Percentiles rank a stretch among this genome's conserved stretches.
Evolutionary conservation across 2,888 invertebrate genomes (phyloP).

Genomic region (Andrena trimmerana): DNA sequence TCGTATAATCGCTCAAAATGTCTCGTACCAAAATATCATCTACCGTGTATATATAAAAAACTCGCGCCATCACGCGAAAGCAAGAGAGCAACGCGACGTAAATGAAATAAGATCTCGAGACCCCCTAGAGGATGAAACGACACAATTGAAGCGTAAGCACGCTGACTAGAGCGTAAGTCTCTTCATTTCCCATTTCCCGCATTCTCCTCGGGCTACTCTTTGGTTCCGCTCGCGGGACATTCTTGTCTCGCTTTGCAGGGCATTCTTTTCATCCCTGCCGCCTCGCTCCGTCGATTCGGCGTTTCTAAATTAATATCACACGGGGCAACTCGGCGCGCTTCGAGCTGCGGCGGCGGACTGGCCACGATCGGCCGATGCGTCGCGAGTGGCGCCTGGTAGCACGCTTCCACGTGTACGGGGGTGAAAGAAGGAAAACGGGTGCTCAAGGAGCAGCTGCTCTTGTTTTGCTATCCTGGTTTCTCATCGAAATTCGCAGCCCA

Average conservation of each 20-base stretch:
- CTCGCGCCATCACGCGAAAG: conserved; percentile 46
- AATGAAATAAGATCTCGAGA: conserved; percentile 41
- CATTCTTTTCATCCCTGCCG: conserved; percentile 49
- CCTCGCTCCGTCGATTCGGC: not conserved
- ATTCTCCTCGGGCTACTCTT: conserved; percentile 40
- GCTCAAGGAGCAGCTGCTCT: too few relatives aligned
- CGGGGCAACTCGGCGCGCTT: conserved; percentile 7
- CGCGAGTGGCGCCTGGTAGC: not conserved
- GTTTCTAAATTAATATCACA: conserved; percentile 59
- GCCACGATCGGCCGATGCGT: not conserved
- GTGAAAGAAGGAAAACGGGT: too few relatives aligned
- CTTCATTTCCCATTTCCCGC: conserved; percentile 24
- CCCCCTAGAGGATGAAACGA: conserved; percentile 56
- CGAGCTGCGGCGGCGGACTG: not conserved
- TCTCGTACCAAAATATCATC: conserved; percentile 73
- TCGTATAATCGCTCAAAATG: conserved; percentile 60
- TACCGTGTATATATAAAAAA: conserved; percentile 63
- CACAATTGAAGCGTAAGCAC: conserved; percentile 63
- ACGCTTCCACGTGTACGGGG: too few relatives aligned
- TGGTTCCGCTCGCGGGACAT: conserved; percentile 29
- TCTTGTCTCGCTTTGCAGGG: not conserved
- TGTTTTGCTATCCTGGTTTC: too few relatives aligned
- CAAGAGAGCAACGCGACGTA: conserved; percentile 53
- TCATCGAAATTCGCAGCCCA: too few relatives aligned
- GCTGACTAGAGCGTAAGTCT: conserved; percentile 61